These are phyloP conservation scores for Smittia sp. DNA, from an alignment of 2,888 invertebrate genomes.

Conservation along the genomic window DNA sequence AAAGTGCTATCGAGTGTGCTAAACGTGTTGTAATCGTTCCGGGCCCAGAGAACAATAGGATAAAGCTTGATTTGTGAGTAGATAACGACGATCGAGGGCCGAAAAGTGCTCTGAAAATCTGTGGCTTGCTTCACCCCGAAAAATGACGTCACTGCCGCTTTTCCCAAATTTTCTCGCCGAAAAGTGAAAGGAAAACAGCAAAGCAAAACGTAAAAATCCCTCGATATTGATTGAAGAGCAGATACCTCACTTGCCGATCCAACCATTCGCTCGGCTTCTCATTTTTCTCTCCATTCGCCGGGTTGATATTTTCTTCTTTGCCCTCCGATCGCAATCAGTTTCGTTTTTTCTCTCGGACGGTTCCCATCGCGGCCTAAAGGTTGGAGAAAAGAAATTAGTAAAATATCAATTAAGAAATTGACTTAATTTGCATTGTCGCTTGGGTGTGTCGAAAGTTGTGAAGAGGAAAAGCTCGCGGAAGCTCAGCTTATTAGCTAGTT, in stretches of 20 bases:
- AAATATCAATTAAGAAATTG: constrained; percentile 24
- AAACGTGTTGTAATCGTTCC: no score
- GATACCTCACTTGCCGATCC: neutral
- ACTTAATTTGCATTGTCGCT: neutral
- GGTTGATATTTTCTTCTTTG: neutral
- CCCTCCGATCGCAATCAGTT: constrained; percentile 4
- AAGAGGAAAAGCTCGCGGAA: neutral
- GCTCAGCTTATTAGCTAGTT: no score
- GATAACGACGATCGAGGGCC: neutral
- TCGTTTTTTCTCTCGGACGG: constrained; percentile 14
- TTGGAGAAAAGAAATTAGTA: neutral
- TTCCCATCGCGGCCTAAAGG: constrained; percentile 8
- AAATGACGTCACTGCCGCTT: constrained; percentile 20
- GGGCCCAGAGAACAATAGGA: neutral
- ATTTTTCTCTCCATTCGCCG: constrained; percentile 23
- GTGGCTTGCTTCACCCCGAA: neutral
- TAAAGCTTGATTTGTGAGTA: constrained; percentile 20
- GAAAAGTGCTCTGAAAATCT: constrained; percentile 5
- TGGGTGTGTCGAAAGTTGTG: constrained; percentile 22
- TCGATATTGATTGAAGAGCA: neutral
- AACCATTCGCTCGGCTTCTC: neutral
- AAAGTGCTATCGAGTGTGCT: no score
- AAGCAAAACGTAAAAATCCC: no score
- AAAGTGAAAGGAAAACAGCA: no score
- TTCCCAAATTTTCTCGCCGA: neutral